Conservation (phyloP, 2,888 invertebrate genomes). For the Aphidius colemani region DNA sequence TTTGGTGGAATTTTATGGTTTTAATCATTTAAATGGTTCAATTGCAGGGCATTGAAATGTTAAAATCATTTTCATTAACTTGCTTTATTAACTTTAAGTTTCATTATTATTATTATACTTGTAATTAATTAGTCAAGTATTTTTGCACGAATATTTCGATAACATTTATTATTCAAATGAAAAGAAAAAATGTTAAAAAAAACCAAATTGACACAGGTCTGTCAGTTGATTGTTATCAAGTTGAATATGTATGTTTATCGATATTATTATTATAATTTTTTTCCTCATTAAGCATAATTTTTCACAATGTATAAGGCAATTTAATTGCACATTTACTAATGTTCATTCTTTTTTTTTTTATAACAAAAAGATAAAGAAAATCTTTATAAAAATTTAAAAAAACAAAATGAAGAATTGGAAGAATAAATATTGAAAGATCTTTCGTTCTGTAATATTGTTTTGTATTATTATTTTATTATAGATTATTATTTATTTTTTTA, state of each 20-base stretch:
- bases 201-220: too few relatives aligned
- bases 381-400: conserved; percentile 8
- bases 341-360: conserved; percentile 25
- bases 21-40: not conserved
- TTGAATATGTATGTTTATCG: not conserved
- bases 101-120: conserved; percentile 2
- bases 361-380: not conserved
- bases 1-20: not conserved
- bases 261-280: conserved; percentile 15
- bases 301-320: conserved; percentile 26
- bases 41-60: conserved; percentile 10
- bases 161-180: too few relatives aligned
- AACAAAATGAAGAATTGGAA: conserved; percentile 10
- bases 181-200: too few relatives aligned
- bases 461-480: too few relatives aligned
- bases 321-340: conserved; percentile 14
- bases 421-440: conserved; percentile 17
- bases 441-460: conserved; percentile 10
- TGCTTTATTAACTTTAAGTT: conserved; percentile 7
- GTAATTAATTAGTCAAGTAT: not conserved
- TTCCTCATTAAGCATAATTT: conserved; percentile 20
- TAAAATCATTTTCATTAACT: not conserved
- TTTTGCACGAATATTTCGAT: too few relatives aligned
- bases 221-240: not conserved
- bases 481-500: not conserved